Evolutionary conservation across 2,888 invertebrate species (phyloP), one percentile per base, ranked within the genome.

Genomic region (Alloscopus bannaensis): DNA sequence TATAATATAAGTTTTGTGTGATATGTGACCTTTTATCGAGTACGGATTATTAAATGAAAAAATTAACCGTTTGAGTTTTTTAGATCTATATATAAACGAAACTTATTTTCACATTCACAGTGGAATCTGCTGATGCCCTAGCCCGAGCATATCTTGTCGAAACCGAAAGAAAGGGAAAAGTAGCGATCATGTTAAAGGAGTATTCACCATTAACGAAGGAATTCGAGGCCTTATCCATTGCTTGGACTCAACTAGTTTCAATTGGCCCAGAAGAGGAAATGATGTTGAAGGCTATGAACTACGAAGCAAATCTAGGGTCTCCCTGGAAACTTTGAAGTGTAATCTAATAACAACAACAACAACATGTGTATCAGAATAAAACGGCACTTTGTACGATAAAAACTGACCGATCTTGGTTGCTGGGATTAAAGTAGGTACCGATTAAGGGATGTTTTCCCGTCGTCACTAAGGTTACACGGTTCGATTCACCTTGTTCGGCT

Each of bases 151-250:
- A 82, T 76, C 65, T 65, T 50, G 71, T 76, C 45, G 81, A 82
- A 80, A 82, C 79, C 42, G 45, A 71, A 50, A 82, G 79, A 82
- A 82, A 80, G 71, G 79, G 68, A 71, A 82, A 82, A 69, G 50
- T 82, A 57, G 81, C 68, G 59, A 66, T 59, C 57, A 40, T 76
- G 71, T 80, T 79, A 60, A 71, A 79, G 79, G 73, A 82, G 60
- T 82, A 50, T 71, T 57, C 79, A 28, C 66, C 79, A 45, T 26
- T 18, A 36, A 64, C 79, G 45, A 80, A 82, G 76, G 79, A 80
- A 68, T 82, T 80, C 29, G 79, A 80, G 40, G 76, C 60, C 59
- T 76, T 82, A 31, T 52, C 70, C 6, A 50, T 82, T 29, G 81
- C 81, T 68, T 82, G 81, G 81, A 82, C 70, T 65, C 81, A 82